Evolutionary conservation across 2,797 vertebrate species (phyloP), one percentile per base, ranked within the genome.

Genomic region (Selene dorsalis): DNA sequence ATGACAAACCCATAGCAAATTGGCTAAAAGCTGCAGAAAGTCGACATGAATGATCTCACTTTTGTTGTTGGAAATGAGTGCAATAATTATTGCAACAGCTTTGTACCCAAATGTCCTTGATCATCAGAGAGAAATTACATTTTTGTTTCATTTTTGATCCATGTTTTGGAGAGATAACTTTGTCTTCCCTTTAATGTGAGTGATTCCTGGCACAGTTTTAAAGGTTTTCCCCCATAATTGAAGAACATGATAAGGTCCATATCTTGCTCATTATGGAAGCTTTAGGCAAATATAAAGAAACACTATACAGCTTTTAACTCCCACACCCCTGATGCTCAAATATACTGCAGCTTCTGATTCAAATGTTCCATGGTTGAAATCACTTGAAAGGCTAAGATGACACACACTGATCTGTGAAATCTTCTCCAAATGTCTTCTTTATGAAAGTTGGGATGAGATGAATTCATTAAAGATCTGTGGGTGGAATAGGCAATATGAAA

Each of bases 361-460:
- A 85, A 88, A 89, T 77, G 86, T 74, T 89, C 78, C 80, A 82
- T 66, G 80, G 83, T 89, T 92, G 89, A 90, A 89, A 89, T 72
- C 75, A 87, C 88, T 88, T 93, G 89, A 93, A 93, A 93, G 90
- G 84, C 91, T 80, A 1, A n/a, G 79, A 84, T 92, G 90, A 91
- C 90, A 84, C 87, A 80, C 74, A 30, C 60, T 64, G 84, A 89
- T 82, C 77, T 85, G 87, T 85, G 86, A 92, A 92, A 92, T 92
- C 86, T 87, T 82, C 77, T 90, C 87, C 87, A 87, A 93, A 89
- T 82, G 86, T 91, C 76, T 83, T 81, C 82, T 88, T 92, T 88
- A 86, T 89, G 87, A 91, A 91, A 92, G 88, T 92, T 93, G 66
- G 84, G 91, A 93, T 94, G 88, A 93, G 91, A 93, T 83, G 90